Evolutionary conservation across 2,797 vertebrate genomes (phyloP).

Genomic region (Calcarius lapponicus): DNA sequence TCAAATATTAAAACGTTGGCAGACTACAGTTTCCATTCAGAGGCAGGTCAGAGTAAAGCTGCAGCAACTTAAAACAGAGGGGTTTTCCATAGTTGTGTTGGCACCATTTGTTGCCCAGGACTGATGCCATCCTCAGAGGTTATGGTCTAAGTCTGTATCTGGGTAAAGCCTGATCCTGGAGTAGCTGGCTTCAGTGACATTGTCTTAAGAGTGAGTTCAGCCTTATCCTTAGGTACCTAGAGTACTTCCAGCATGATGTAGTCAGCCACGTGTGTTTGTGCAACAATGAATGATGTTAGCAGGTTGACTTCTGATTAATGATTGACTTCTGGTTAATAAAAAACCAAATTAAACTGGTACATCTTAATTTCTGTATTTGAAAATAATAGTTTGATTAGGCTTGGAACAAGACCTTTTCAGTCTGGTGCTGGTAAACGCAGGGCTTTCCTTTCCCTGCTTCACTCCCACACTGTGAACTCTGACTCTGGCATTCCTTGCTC

Average conservation of each 20-base stretch:
- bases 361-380: neutral
- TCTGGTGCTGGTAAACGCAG: neutral
- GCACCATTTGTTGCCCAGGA: neutral
- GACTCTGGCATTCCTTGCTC: accelerated
- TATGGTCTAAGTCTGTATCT: neutral
- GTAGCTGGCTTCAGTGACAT: neutral
- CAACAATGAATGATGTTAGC: neutral
- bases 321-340: neutral
- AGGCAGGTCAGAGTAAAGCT: neutral
- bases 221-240: neutral
- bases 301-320: neutral
- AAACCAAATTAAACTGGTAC: neutral
- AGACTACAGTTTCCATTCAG: neutral
- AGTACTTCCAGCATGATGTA: neutral
- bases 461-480: neutral
- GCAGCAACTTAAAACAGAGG: neutral
- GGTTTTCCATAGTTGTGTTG: neutral
- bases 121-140: neutral
- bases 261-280: neutral
- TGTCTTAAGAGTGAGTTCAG: neutral
- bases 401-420: neutral
- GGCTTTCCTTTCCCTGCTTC: neutral
- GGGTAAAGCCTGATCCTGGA: neutral
- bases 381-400: neutral
- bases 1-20: slow-evolving; percentile 24